These are phyloP conservation scores for Rhagonycha lutea DNA, from an alignment of 2,888 invertebrate genomes.

Conservation along the genomic window DNA sequence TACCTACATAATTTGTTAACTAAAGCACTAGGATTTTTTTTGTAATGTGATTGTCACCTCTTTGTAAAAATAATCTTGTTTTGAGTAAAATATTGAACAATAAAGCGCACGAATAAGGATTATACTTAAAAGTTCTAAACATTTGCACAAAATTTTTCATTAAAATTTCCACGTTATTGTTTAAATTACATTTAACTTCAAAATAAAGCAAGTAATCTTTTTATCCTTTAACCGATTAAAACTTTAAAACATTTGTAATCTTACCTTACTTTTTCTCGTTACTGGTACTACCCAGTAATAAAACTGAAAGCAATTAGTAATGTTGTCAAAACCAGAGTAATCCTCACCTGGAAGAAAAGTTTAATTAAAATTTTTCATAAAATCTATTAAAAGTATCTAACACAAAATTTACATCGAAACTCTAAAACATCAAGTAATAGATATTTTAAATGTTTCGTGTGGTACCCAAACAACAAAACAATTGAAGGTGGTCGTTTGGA, in stretches of 20 bases:
- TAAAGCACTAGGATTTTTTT: neutral
- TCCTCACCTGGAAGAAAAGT: neutral
- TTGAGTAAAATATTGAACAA: neutral
- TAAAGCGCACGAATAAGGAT: neutral
- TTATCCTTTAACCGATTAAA: slow-evolving; percentile 1
- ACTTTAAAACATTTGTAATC: neutral
- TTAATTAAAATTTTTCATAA: neutral
- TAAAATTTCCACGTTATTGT: neutral
- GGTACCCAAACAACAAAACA: neutral
- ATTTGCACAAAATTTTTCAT: neutral
- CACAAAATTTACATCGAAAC: neutral
- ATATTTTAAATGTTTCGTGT: neutral
- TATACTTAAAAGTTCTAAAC: neutral
- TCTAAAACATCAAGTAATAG: neutral
- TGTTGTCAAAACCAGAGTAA: neutral
- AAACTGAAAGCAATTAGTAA: neutral
- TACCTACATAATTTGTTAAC: no score
- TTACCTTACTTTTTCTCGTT: neutral
- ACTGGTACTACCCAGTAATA: neutral
- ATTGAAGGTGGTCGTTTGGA: neutral
- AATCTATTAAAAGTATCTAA: neutral
- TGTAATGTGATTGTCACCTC: neutral
- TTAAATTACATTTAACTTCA: neutral
- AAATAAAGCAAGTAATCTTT: neutral
- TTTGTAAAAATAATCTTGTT: neutral